These are phyloP conservation scores for Pedetes capensis DNA, from an alignment of 2,113 vertebrate species.

Conservation along the genomic window DNA sequence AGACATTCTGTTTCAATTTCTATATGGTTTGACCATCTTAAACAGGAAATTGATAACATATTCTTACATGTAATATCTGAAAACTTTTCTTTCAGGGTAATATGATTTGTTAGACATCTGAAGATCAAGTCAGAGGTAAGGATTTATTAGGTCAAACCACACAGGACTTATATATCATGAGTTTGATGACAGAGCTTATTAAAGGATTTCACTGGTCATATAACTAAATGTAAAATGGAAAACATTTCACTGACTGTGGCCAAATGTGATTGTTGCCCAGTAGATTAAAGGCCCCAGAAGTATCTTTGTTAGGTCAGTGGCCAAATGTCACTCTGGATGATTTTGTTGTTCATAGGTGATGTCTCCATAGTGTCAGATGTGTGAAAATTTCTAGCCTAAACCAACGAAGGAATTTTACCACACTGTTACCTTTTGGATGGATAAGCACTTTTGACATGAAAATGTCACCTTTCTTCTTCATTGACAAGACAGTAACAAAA, in stretches of 20 bases:
- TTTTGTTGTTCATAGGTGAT: slow-evolving; percentile 34
- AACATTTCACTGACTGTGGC: slow-evolving; percentile 59
- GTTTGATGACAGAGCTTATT: slow-evolving; percentile 58
- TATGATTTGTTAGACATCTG: slow-evolving; percentile 10
- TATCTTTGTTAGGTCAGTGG: slow-evolving; percentile 46
- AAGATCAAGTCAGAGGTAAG: slow-evolving; percentile 62
- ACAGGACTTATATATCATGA: slow-evolving; percentile 55
- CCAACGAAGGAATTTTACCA: neutral
- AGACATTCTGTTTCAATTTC: neutral
- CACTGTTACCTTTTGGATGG: neutral
- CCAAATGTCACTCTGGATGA: slow-evolving; percentile 47
- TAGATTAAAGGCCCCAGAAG: slow-evolving; percentile 62
- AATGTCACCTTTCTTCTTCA: neutral
- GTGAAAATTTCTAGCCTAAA: slow-evolving; percentile 25
- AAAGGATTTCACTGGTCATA: slow-evolving; percentile 64
- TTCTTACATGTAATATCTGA: neutral
- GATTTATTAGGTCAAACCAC: slow-evolving; percentile 71
- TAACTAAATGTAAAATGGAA: slow-evolving; percentile 62
- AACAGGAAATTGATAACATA: slow-evolving; percentile 27
- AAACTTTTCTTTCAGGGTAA: slow-evolving; percentile 55
- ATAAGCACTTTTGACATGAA: neutral
- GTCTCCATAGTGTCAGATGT: neutral
- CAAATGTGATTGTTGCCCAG: slow-evolving; percentile 56
- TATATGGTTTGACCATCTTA: neutral
- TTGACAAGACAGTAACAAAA: neutral